phyloP scores from a whole-genome alignment of 2,888 invertebrate genomes.

The Crepidodera aurea region DNA sequence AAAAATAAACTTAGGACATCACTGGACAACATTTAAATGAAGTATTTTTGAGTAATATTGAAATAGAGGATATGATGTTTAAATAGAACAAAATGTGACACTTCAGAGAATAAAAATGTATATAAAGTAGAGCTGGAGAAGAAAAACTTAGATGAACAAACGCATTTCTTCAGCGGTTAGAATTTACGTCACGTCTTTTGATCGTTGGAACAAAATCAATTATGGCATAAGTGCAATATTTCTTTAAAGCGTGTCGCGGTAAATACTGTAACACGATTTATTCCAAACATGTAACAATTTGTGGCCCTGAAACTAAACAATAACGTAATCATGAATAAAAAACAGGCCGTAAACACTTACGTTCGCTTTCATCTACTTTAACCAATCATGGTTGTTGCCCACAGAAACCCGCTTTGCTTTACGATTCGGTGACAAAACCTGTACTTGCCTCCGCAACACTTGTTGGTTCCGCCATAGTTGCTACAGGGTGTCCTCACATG shows the following conservation, averaged over 20 bases:
- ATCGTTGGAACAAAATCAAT: constrained; percentile 22
- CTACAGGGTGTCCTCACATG: constrained; percentile 24
- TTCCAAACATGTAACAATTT: constrained; percentile 30
- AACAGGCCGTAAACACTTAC: constrained; percentile 33
- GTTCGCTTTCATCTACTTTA: constrained; percentile 41
- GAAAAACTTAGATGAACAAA: too few species aligned
- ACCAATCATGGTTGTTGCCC: constrained; percentile 35
- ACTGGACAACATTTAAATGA: too few species aligned
- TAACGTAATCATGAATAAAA: constrained; percentile 41
- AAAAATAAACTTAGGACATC: too few species aligned
- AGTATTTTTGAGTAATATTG: too few species aligned
- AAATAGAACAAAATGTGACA: too few species aligned
- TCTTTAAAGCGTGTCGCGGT: constrained; percentile 28
- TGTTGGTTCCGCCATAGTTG: constrained; percentile 30
- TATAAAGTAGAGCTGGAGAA: too few species aligned
- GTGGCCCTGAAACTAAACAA: constrained; percentile 39
- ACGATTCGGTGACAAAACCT: constrained; percentile 39
- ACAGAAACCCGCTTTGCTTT: constrained; percentile 30
- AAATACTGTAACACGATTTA: constrained; percentile 24
- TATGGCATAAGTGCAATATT: constrained; percentile 29
- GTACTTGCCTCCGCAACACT: constrained; percentile 38
- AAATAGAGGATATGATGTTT: too few species aligned
- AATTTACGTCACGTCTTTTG: constrained; percentile 22
- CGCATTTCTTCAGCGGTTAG: background rate
- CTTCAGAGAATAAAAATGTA: too few species aligned